Evolutionary conservation across 2,888 invertebrate genomes (phyloP), one percentile per base, ranked within the genome.

Genomic region (Orthonevra nobilis): DNA sequence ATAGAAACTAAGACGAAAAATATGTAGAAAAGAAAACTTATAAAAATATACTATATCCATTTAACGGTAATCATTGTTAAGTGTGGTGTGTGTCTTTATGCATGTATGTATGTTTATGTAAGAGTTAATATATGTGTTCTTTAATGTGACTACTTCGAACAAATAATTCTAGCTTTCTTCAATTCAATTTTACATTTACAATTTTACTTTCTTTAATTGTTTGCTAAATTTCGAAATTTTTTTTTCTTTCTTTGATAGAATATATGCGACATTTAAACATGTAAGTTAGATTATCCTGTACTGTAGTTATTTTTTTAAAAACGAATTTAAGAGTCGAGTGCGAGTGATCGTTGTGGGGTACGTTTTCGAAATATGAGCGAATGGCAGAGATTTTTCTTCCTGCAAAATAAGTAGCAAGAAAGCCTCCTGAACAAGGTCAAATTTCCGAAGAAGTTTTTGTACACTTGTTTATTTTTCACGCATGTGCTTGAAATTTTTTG

Each of bases 111-210:
- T 34, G 26, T 36, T 32, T 44, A 44, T 44, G 15, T 40, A 46
- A 40, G 23, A 9, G 14, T 63, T 50, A 50, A 58, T 44, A n/a
- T n/a, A 60, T 52, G 44, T 44, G 30, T 32, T 40, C 19, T 40
- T 63, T 40, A 52, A 63, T 14, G 50, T 48, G 32, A 52, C 73
- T 73, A 66, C 73, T 44, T 44, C 12, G 36, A 66, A 66, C 58
- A 23, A 64, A 42, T 58, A 56, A 70, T 30, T 30, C 23, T 61
- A 38, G 15, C 26, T 26, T 40, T 36, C 32, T 56, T 52, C n/a
- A 44, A n/a, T 34, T 46, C 7, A n/a, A n/a, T n/a, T n/a, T n/a
- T 34, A 19, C 44, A 46, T 26, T 15, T 36, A 6, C 3, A 42
- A n/a, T 50, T 14, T 23, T 56, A 36, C 5, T n/a, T 7, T 46